Base-by-base conservation (phyloP, 2,888 invertebrate species). In the Buathra laborator region DNA sequence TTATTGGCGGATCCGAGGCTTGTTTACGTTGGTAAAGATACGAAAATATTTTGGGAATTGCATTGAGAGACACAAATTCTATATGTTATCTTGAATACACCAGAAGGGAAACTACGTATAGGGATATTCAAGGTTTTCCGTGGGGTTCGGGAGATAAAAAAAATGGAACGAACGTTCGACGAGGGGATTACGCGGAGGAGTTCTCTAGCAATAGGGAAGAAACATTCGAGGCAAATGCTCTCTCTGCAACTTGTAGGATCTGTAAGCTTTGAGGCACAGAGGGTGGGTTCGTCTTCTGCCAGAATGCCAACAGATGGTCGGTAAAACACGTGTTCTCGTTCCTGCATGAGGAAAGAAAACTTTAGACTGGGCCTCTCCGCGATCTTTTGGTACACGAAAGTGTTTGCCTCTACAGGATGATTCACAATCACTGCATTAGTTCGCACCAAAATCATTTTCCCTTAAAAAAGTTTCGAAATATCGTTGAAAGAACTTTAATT, bases 241-340 rank as follows among this genome's bases (percentile, higher is more conserved):
- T 51, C 43, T 43, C 48, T 62, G 75, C 84, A 85, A 85, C 81
- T 85, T 81, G 81, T 85, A 85, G 83, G 85, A 83, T 85, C 83
- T 66, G 81, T 85, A 85, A 80, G 80, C 77, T 85, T 77, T 64
- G 53, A n/a, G 51, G 43, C 19, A 59, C 24, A 37, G 79, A 53
- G 72, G 83, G 83, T 83, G 62, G 59, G 59, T 78, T 53, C 64
- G 66, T 85, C 56, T 56, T 70, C 67, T 74, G 84, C 88, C 87
- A 85, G 88, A 87, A 91, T 89, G 88, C 90, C 89, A 92, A 92
- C 92, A 92, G 92, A 92, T 92, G 92, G 91, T 91, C 88, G 88
- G 68, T 76, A 62, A 67, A 91, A 91, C 92, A 91, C 92, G 91
- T 91, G 91, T 92, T 90, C 81, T 62, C 85, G 85, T 88, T 89